These are phyloP conservation scores for Nerophis ophidion DNA, from an alignment of 2,113 vertebrate species.

Conservation along the genomic window DNA sequence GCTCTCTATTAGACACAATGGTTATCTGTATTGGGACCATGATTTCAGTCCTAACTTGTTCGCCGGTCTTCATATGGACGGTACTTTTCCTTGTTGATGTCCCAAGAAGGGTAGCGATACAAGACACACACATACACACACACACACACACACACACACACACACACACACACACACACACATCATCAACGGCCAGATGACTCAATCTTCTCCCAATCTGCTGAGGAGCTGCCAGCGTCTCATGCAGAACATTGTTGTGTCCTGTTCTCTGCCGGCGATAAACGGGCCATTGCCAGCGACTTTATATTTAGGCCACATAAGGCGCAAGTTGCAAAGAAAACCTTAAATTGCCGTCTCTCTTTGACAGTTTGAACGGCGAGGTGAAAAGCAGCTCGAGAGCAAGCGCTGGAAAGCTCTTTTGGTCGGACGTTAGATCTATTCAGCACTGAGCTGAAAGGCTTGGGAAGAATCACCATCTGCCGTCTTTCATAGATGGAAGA, in stretches of 20 bases:
- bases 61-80: too few species aligned
- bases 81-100: too few species aligned
- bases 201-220: constrained; percentile 1
- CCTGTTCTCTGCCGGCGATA: not conserved
- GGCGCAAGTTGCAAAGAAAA: not conserved
- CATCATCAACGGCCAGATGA: constrained; percentile 39
- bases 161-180: constrained; percentile 8
- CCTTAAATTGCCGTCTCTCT: constrained; percentile 1
- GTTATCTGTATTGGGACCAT: too few species aligned
- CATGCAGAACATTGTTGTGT: constrained; percentile 9
- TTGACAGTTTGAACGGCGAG: constrained; percentile 12
- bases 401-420: constrained; percentile 7
- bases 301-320: constrained; percentile 2
- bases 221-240: constrained; percentile 8
- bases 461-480: constrained; percentile 28
- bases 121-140: too few species aligned
- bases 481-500: not conserved
- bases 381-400: constrained; percentile 11
- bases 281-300: not conserved
- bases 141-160: not conserved
- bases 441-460: constrained; percentile 17
- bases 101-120: too few species aligned
- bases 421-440: constrained; percentile 28
- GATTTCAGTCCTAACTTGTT: too few species aligned
- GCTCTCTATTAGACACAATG: too few species aligned